A percentile compares a stretch with the other conserved stretches of the same genome.
These are phyloP conservation scores for Melanocharis versteri DNA, from an alignment of 2,113 vertebrate genomes.

Conservation along the genomic window DNA sequence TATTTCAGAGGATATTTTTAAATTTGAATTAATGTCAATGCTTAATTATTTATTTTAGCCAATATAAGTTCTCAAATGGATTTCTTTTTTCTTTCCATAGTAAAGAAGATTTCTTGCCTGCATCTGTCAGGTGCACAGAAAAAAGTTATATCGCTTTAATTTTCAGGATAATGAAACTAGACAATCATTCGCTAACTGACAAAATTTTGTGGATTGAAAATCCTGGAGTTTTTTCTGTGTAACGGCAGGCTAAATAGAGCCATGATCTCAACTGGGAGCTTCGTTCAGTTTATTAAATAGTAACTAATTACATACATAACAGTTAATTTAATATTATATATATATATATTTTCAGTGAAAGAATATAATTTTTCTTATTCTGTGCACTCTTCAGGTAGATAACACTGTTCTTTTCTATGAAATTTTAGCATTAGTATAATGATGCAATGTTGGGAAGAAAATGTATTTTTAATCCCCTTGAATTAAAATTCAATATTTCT, in stretches of 20 bases:
- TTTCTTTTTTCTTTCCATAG: neutral
- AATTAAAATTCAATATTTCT: neutral
- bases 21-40: neutral
- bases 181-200: neutral
- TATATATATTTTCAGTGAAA: neutral
- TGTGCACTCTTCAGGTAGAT: neutral
- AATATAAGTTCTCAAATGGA: neutral
- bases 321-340: neutral
- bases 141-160: neutral
- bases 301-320: neutral
- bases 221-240: neutral
- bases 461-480: neutral
- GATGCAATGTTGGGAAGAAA: neutral
- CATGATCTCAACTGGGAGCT: neutral
- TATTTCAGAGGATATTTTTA: neutral
- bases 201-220: neutral
- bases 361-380: neutral
- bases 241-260: neutral
- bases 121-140: neutral
- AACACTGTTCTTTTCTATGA: neutral
- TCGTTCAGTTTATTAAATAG: neutral
- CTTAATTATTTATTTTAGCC: neutral
- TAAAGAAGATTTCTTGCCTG: neutral
- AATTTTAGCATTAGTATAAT: neutral
- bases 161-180: neutral